Percentiles rank a stretch among this genome's conserved stretches.
Evolutionary conservation across 1,140 invertebrate genomes (phyloP).

Genomic region (Ceratina australensis): DNA sequence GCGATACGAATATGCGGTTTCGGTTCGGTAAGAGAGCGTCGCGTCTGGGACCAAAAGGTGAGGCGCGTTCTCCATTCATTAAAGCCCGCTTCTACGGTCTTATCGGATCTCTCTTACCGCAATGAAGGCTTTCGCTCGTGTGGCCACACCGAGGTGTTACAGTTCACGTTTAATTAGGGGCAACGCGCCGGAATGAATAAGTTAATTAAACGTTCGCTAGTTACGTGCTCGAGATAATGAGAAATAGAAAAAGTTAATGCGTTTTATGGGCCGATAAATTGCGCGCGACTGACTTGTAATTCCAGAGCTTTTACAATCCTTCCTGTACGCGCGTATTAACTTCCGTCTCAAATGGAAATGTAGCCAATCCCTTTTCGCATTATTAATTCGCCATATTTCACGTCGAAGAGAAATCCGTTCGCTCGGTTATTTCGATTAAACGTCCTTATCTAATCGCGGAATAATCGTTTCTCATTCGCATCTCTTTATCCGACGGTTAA

Average conservation of each 20-base stretch:
- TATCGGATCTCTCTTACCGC: slow-evolving; percentile 70
- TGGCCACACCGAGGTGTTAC: slow-evolving; percentile 72
- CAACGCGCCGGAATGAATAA: slow-evolving; percentile 74
- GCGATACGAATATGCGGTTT: slow-evolving; percentile 55
- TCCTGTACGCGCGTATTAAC: too few species aligned
- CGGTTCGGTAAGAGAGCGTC: slow-evolving; percentile 37
- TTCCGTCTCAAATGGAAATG: too few species aligned
- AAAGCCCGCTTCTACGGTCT: slow-evolving; percentile 68
- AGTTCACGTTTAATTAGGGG: slow-evolving; percentile 77
- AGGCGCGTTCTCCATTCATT: slow-evolving; percentile 73
- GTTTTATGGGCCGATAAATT: background rate
- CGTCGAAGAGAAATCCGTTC: too few species aligned
- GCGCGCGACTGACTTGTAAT: background rate
- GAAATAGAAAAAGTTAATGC: slow-evolving; percentile 24
- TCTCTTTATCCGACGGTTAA: background rate
- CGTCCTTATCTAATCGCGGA: too few species aligned
- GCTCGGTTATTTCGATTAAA: too few species aligned
- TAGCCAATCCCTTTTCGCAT: too few species aligned
- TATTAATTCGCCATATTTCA: too few species aligned
- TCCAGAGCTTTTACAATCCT: background rate
- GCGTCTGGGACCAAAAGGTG: slow-evolving; percentile 31
- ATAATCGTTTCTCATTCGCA: too few species aligned
- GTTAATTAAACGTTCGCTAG: slow-evolving; percentile 72
- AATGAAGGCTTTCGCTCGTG: slow-evolving; percentile 61
- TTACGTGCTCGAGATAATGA: slow-evolving; percentile 1